Evolutionary conservation across 2,888 invertebrate species (phyloP), one percentile per base, ranked within the genome.

Genomic region (Eristalis tenax): DNA sequence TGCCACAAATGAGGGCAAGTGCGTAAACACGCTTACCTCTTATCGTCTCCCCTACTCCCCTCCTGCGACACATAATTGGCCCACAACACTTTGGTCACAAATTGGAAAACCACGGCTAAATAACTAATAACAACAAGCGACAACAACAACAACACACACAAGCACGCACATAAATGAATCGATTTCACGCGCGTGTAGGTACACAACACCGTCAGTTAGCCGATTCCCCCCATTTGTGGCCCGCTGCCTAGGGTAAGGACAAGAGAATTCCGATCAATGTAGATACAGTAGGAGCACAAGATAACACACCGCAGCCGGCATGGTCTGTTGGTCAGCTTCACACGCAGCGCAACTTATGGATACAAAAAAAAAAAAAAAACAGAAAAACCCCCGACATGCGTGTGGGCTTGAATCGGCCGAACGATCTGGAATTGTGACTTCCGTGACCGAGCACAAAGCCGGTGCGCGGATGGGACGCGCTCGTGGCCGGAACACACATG

Each of bases 111-210:
- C 35, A 69, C 57, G 69, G 28, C 57, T 38, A 69, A 57, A 22
- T 56, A 69, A 69, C 50, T 11, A 68, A 11, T 50, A 43, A 32
- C 56, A n/a, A 35, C 40, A 59, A 22, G 57, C 22, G 57, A 22
- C 26, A 26, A 22, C 57, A 22, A 23, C 23, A 26, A 3, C 32
- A 4, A 32, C 32, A 32, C 32, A 32, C 32, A 32, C 32, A 32
- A 22, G 10, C 18, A 61, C 71, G 40, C 71, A 71, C 40, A 71
- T 4, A 61, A 71, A 40, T 71, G 18, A 71, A 71, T 63, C 61
- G 71, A 71, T 71, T 71, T 71, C 43, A 18, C 32, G 71, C 71
- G 71, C 71, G 71, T 71, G 71, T 71, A 61, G 59, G 70, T 71
- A 71, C 61, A 70, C 38, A n/a, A 15, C 59, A 35, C 28, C 32